Conservation (phyloP, 2,113 vertebrate species). For the Turnix velox region DNA sequence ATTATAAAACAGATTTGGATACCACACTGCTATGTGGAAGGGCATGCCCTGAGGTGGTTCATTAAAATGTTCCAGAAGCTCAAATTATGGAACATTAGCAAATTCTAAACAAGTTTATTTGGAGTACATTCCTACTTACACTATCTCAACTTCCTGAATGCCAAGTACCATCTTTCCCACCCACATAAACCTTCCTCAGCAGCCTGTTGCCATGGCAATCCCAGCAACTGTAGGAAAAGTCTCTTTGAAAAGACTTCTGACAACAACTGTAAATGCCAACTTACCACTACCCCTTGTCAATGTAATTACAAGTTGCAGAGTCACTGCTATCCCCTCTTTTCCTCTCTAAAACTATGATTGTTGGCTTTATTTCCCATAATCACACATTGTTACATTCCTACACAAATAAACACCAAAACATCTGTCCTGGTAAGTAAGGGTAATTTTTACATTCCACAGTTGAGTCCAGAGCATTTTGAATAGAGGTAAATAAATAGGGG, state of each 20-base stretch:
- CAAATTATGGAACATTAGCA: background rate
- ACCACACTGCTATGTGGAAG: background rate
- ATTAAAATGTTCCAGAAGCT: background rate
- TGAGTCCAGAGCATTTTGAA: background rate
- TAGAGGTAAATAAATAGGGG: background rate
- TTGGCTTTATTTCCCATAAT: background rate
- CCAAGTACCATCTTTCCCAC: conserved; percentile 8
- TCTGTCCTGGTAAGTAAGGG: background rate
- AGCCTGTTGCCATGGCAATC: conserved; percentile 22
- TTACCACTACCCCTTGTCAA: conserved; percentile 26
- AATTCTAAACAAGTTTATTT: background rate
- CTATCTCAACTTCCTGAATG: background rate
- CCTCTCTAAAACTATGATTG: background rate
- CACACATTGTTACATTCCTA: background rate
- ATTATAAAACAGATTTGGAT: background rate
- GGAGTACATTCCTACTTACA: background rate
- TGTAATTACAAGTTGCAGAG: conserved; percentile 11
- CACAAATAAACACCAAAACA: background rate
- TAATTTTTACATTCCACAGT: background rate
- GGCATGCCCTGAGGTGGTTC: background rate
- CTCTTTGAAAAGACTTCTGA: conserved; percentile 19
- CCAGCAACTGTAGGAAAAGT: background rate
- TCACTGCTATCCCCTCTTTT: background rate
- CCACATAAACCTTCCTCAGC: conserved; percentile 2
- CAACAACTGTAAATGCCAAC: conserved; percentile 23